Base-by-base conservation (phyloP, 2,888 invertebrate species). In the Ornithoptera alexandrae region DNA sequence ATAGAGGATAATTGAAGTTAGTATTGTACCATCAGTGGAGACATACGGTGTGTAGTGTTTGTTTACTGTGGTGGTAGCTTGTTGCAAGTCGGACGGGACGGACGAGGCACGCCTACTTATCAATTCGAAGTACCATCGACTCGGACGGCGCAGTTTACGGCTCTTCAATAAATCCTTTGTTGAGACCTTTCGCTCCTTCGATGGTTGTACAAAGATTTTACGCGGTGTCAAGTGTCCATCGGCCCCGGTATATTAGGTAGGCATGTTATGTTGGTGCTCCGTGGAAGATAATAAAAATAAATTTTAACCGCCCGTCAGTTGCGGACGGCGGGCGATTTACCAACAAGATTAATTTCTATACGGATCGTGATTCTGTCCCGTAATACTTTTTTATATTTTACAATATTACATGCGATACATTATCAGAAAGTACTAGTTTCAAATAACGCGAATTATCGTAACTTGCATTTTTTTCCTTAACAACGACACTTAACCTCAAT, bases 101-200 rank as follows among this genome's bases (percentile, higher is more conserved):
- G 64, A 71, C 74, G 72, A 74, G 80, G 78, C 79, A 77, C 81
- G 80, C 84, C 83, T 82, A 84, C 85, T 85, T 85, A 85, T 84
- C 83, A 83, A 81, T 80, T 78, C 78, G 75, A 79, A 86, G 86
- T 76, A 79, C 81, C 78, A 83, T 87, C 79, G 80, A 84, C 80
- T 77, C 83, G 81, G 79, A 85, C 81, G 79, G 75, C 79, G 81
- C 78, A 81, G 83, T 84, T 86, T 82, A 84, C 81, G 80, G 79
- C 80, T 80, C 86, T 84, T 80, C 78, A 84, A 77, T 80, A 79
- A 78, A 76, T 80, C 82, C 84, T 84, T 87, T 84, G 84, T 30
- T 85, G 79, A 77, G 79, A 79, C 76, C 78, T 78, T 78, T 79
- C 79, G 57, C 65, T 69, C 30, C 65, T 66, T 79, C 80, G 80